phyloP scores from a whole-genome alignment of 2,797 vertebrate genomes.

The Danio aesculapii region DNA sequence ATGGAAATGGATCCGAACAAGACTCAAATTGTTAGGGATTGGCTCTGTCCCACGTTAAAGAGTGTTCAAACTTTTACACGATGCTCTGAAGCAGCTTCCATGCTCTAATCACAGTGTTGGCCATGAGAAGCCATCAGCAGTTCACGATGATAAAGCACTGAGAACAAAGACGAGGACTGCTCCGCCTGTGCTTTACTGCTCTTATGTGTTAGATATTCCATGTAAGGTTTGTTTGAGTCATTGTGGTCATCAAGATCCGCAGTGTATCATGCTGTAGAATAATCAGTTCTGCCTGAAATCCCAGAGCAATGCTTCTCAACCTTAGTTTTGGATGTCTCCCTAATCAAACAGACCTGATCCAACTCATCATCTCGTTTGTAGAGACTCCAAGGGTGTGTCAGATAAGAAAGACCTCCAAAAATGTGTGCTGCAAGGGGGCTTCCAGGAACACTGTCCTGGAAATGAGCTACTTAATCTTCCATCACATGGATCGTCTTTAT shows the following conservation, averaged over 20 bases:
- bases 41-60: neutral
- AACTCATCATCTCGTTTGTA: neutral
- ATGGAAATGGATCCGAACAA: constrained; percentile 12
- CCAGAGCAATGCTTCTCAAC: neutral
- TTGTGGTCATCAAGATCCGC: constrained; percentile 5
- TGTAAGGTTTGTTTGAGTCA: neutral
- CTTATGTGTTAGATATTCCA: neutral
- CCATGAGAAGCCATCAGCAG: neutral
- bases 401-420: constrained; percentile 3
- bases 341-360: constrained; percentile 19
- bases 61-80: neutral
- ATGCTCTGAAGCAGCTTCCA: neutral
- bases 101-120: constrained; percentile 9
- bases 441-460: constrained; percentile 1
- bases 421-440: neutral
- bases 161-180: neutral
- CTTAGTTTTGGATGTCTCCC: neutral
- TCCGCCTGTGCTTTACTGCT: neutral
- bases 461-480: neutral
- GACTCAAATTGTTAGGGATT: neutral
- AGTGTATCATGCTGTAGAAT: constrained; percentile 3
- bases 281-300: constrained; percentile 22
- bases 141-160: neutral
- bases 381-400: constrained; percentile 17
- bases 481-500: neutral